These are phyloP conservation scores for Rhipidura dahli DNA, from an alignment of 2,113 vertebrate genomes.

Conservation along the genomic window DNA sequence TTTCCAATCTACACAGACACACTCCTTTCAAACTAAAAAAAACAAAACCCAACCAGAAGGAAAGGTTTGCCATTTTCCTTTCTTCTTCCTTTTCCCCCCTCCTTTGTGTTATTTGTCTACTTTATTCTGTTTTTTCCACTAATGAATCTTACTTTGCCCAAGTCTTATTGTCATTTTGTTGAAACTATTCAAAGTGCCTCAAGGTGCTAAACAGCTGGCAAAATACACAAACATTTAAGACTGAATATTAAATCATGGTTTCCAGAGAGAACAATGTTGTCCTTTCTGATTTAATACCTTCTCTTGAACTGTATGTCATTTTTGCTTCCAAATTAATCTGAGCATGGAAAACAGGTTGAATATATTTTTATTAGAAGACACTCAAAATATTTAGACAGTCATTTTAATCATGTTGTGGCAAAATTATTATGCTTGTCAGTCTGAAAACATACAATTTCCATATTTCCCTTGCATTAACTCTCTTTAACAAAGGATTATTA, in stretches of 20 bases:
- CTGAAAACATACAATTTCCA: conserved; percentile 77
- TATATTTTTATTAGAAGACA: conserved; percentile 69
- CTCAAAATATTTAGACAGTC: conserved; percentile 79
- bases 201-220: conserved; percentile 67
- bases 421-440: conserved; percentile 72
- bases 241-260: conserved; percentile 71
- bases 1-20: background rate
- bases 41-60: background rate
- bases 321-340: conserved; percentile 73
- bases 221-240: conserved; percentile 69
- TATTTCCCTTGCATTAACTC: conserved; percentile 70
- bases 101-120: background rate
- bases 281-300: conserved; percentile 70
- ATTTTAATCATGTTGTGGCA: conserved; percentile 75
- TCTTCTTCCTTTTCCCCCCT: accelerated
- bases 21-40: background rate
- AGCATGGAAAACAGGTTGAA: conserved; percentile 65
- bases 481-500: conserved; percentile 75
- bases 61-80: background rate
- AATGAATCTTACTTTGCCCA: conserved; percentile 38
- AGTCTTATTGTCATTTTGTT: conserved; percentile 64
- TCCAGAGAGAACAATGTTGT: conserved; percentile 65
- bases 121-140: background rate
- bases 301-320: conserved; percentile 75
- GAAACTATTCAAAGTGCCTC: conserved; percentile 70